Percentiles rank a stretch among this genome's conserved stretches.
Evolutionary conservation across 2,888 invertebrate genomes (phyloP).

Genomic region (Graphium colonna): DNA sequence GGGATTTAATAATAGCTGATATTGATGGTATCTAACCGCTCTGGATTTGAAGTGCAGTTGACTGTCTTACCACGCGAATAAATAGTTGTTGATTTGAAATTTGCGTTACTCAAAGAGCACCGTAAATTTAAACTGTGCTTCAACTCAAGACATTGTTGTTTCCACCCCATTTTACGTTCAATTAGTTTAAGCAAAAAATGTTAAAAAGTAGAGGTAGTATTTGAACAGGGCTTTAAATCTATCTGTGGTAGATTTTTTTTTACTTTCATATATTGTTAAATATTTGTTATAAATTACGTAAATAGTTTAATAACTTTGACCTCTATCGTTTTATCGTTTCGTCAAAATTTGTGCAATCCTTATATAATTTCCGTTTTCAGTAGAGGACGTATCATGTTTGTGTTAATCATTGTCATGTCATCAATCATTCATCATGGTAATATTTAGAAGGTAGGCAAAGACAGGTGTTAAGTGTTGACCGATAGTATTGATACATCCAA

Average conservation of each 20-base stretch:
- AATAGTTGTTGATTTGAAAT: background rate
- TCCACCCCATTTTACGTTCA: background rate
- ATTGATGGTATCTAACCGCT: background rate
- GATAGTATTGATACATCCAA: constrained; percentile 57
- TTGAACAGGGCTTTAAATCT: background rate
- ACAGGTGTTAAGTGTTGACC: constrained; percentile 72
- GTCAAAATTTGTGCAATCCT: background rate
- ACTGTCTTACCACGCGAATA: background rate
- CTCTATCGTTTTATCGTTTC: background rate
- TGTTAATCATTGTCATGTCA: too few relatives aligned
- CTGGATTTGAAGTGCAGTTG: background rate
- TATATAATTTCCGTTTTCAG: constrained; percentile 8
- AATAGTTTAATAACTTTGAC: constrained; percentile 3
- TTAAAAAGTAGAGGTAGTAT: background rate
- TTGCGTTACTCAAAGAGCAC: too few relatives aligned
- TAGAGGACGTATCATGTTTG: constrained; percentile 4
- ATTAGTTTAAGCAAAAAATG: background rate
- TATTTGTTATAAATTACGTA: too few relatives aligned
- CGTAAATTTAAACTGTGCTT: background rate
- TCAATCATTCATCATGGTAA: constrained; percentile 24
- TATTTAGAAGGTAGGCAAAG: constrained; percentile 36
- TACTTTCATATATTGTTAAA: background rate
- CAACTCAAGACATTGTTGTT: too few relatives aligned
- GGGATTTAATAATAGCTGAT: background rate
- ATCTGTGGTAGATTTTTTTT: background rate